phyloP scores from a whole-genome alignment of 2,797 vertebrate species.

The Eulemur mongoz region DNA sequence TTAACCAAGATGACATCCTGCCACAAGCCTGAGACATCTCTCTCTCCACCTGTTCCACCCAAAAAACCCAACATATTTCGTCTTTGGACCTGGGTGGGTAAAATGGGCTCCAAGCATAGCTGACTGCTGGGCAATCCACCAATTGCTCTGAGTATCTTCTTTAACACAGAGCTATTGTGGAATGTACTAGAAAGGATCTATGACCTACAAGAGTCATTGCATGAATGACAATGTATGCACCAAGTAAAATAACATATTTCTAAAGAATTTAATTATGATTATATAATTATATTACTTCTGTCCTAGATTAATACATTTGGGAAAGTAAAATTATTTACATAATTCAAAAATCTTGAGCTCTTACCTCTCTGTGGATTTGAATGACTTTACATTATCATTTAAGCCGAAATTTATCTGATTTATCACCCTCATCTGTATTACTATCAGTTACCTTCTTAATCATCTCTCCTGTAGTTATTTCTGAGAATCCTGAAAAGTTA shows the following conservation, averaged over 20 bases:
- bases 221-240: background rate
- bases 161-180: background rate
- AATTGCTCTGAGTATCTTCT: background rate
- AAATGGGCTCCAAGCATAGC: background rate
- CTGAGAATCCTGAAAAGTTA: background rate
- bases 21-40: background rate
- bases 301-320: background rate
- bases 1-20: background rate
- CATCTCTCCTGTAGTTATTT: background rate
- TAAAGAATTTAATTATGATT: slow-evolving; percentile 19
- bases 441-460: background rate
- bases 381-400: background rate
- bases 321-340: background rate
- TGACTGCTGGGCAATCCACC: background rate
- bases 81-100: background rate
- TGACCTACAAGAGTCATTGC: background rate
- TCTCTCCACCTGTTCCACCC: background rate
- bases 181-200: background rate
- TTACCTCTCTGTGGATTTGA: background rate
- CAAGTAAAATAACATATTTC: background rate
- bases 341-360: background rate
- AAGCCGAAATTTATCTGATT: slow-evolving; percentile 4
- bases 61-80: background rate
- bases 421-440: background rate
- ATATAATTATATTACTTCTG: background rate